Conservation (phyloP, 2,888 invertebrate genomes). For the Mystacides longicornis region DNA sequence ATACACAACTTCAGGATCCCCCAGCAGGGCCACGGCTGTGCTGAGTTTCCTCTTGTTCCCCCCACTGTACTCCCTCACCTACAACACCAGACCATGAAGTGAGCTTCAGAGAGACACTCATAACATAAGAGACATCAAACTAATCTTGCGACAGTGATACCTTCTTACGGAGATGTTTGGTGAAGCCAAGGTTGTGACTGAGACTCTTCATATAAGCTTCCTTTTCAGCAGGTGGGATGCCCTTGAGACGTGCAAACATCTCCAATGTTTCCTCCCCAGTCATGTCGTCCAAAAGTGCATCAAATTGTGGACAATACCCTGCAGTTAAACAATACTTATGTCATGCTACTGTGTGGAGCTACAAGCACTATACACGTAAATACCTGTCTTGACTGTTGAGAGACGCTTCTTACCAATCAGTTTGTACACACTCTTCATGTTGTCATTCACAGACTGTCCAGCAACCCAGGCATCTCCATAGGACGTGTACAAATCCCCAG, state of each 20-base stretch:
- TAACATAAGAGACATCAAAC: neutral
- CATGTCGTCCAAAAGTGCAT: constrained; percentile 62
- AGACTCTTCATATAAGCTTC: constrained; percentile 37
- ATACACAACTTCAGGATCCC: constrained; percentile 60
- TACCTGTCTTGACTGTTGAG: neutral
- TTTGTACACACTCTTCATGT: constrained; percentile 53
- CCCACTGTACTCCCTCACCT: constrained; percentile 58
- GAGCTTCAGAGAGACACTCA: neutral
- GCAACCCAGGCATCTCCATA: constrained; percentile 64
- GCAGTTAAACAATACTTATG: no score
- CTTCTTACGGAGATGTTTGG: constrained; percentile 54
- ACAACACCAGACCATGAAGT: constrained; percentile 4
- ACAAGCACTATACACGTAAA: no score
- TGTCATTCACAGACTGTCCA: constrained; percentile 44
- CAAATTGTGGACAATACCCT: constrained; percentile 73
- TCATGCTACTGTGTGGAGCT: neutral
- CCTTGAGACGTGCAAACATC: constrained; percentile 59
- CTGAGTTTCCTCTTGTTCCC: constrained; percentile 69
- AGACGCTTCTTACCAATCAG: constrained; percentile 44
- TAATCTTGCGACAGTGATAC: constrained; percentile 31
- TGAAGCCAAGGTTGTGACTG: constrained; percentile 52
- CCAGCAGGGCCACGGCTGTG: constrained; percentile 63
- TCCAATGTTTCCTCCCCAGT: constrained; percentile 62
- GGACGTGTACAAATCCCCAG: constrained; percentile 69
- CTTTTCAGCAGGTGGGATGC: constrained; percentile 41